Evolutionary conservation across 1,140 invertebrate species (phyloP), one percentile per base, ranked within the genome.

Genomic region (Daktulosphaira vitifoliae): DNA sequence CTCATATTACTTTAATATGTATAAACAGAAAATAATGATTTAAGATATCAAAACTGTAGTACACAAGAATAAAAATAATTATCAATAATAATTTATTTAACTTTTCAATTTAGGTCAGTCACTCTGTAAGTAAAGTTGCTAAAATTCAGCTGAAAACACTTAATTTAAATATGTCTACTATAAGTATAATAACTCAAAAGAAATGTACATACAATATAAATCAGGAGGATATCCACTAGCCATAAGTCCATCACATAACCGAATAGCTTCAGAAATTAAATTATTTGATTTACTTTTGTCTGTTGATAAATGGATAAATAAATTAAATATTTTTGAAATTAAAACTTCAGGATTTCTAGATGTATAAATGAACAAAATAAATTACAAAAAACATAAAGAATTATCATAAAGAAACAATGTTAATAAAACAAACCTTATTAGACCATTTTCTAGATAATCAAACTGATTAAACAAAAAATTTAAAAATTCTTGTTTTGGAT

Each of bases 171-270:
- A n/a, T n/a, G n/a, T n/a, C n/a, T n/a, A n/a, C n/a, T n/a, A n/a
- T n/a, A n/a, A n/a, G n/a, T n/a, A n/a, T n/a, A n/a, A n/a, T n/a
- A n/a, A n/a, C n/a, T n/a, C n/a, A n/a, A n/a, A n/a, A n/a, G n/a
- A n/a, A n/a, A n/a, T n/a, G n/a, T 20, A 67, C 66, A 29, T 70
- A 74, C 85, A 86, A 68, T 87, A 83, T 0, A 79, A 80, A 13
- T 80, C 76, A 2, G 88, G 84, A 38, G 56, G 25, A 62, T 48
- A 62, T 48, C 56, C 56, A 62, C 56, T 62, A 20, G 56, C 56
- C 56, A 62, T 62, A 46, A 62, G 44, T 46, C 56, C 56, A 62
- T 62, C 56, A 4, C 56, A 62, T 33, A 62, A 22, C 29, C 44
- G 56, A 20, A 62, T 62, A n/a, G 56, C 56, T 62, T 62, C 56